Conservation (phyloP, 2,888 invertebrate species). For the Oligia fasciuncula region DNA sequence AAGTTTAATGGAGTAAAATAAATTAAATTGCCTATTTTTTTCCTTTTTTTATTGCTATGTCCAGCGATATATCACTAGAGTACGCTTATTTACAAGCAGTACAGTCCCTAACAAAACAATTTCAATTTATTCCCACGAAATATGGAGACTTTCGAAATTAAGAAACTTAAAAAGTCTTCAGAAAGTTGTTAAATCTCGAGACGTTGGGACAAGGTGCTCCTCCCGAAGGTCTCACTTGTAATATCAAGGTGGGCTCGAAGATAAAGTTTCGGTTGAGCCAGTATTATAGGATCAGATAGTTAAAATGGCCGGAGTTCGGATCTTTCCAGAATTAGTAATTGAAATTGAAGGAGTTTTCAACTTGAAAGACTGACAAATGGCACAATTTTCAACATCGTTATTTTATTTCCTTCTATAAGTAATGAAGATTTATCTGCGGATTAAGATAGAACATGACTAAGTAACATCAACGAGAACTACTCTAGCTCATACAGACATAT, state of each 20-base stretch:
- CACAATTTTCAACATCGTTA: slow-evolving; percentile 24
- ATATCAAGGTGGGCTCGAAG: slow-evolving; percentile 71
- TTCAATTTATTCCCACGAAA: slow-evolving; percentile 76
- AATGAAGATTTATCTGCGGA: slow-evolving; percentile 30
- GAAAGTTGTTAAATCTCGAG: slow-evolving; percentile 80
- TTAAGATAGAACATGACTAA: slow-evolving; percentile 38
- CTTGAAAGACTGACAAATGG: slow-evolving; percentile 58
- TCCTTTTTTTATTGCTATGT: slow-evolving; percentile 1
- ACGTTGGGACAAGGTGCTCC: slow-evolving; percentile 76
- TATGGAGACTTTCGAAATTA: slow-evolving; percentile 77
- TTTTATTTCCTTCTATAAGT: slow-evolving; percentile 31
- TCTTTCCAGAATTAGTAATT: slow-evolving; percentile 61
- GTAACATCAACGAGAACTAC: slow-evolving; percentile 18
- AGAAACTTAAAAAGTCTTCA: slow-evolving; percentile 79
- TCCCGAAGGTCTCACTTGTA: slow-evolving; percentile 72
- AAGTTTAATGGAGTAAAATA: slow-evolving; percentile 30
- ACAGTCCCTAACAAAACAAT: slow-evolving; percentile 67
- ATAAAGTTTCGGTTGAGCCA: slow-evolving; percentile 65
- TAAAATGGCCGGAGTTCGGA: slow-evolving; percentile 63
- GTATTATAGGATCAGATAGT: slow-evolving; percentile 68
- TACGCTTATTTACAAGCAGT: slow-evolving; percentile 45
- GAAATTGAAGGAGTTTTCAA: slow-evolving; percentile 62
- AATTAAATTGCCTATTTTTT: slow-evolving; percentile 3
- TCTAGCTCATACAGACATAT: slow-evolving; percentile 39
- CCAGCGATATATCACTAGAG: slow-evolving; percentile 41